A percentile compares a stretch with the other conserved stretches of the same genome.
phyloP scores from a whole-genome alignment of 2,888 invertebrate species.

The Drosophila monieri region DNA sequence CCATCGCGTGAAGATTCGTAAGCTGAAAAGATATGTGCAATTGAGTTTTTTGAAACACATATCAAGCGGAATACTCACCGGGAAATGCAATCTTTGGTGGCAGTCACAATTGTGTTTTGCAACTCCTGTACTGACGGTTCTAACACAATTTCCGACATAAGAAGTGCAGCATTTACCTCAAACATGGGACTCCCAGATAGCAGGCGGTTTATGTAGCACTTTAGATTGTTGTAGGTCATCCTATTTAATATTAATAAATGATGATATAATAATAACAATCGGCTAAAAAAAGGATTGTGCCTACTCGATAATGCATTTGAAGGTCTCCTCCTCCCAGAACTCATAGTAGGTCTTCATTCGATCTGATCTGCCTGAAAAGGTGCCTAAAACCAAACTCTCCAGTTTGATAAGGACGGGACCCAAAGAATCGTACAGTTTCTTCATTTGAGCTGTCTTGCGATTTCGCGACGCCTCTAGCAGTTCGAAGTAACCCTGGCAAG shows the following conservation, averaged over 20 bases:
- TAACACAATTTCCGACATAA: constrained; percentile 90
- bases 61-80: constrained; percentile 84
- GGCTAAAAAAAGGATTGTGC: not conserved
- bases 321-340: constrained; percentile 93
- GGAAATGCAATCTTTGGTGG: constrained; percentile 90
- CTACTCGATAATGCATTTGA: constrained; percentile 87
- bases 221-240: constrained; percentile 89
- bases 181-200: constrained; percentile 87
- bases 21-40: constrained; percentile 82
- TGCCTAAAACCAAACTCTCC: constrained; percentile 92
- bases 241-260: constrained; percentile 74
- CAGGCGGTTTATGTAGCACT: constrained; percentile 87
- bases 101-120: constrained; percentile 90
- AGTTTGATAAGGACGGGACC: constrained; percentile 93
- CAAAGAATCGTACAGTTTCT: constrained; percentile 90
- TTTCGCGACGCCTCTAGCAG: constrained; percentile 89
- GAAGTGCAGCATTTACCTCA: constrained; percentile 90
- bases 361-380: constrained; percentile 89
- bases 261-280: not conserved
- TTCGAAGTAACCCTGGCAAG: constrained; percentile 86
- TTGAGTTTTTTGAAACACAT: not conserved
- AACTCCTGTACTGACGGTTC: constrained; percentile 91
- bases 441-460: constrained; percentile 88
- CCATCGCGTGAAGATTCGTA: constrained; percentile 93
- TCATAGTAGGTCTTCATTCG: constrained; percentile 91